These are phyloP conservation scores for Agrenia bidenticulata DNA, from an alignment of 2,888 invertebrate species.

Conservation along the genomic window DNA sequence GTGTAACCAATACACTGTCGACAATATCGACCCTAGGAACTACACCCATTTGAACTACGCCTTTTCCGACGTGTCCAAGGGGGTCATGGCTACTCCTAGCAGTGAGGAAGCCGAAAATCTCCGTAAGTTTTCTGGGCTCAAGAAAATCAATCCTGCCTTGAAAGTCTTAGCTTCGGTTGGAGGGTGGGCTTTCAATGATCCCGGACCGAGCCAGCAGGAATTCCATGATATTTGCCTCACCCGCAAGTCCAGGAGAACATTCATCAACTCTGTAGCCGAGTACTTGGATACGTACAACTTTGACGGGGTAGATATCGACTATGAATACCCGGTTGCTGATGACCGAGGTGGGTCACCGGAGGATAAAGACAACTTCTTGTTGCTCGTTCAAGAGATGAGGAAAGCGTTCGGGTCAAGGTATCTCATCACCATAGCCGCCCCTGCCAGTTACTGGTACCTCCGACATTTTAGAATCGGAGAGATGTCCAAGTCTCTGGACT, in stretches of 20 bases:
- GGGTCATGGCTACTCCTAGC: conserved; percentile 18
- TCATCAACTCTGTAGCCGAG: conserved; percentile 61
- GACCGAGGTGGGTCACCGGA: conserved; percentile 28
- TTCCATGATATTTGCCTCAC: conserved; percentile 20
- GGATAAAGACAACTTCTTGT: conserved; percentile 27
- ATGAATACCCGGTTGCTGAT: conserved; percentile 57
- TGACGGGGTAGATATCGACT: conserved; percentile 77
- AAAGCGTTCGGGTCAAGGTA: conserved; percentile 18
- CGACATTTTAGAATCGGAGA: conserved; percentile 27
- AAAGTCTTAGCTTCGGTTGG: conserved; percentile 27
- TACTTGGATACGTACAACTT: conserved; percentile 62
- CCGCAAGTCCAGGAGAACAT: conserved; percentile 55
- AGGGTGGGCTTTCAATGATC: conserved; percentile 38
- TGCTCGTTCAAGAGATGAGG: conserved; percentile 28
- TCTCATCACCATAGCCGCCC: conserved; percentile 32
- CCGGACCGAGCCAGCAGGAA: conserved; percentile 25
- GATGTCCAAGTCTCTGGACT: conserved; percentile 29
- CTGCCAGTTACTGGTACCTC: conserved; percentile 33
- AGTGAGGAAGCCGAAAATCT: conserved; percentile 13
- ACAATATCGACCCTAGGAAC: conserved; percentile 22
- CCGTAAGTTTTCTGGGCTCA: conserved; percentile 23
- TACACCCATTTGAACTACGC: conserved; percentile 38
- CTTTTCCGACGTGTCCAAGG: conserved; percentile 22
- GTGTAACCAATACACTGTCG: conserved; percentile 26
- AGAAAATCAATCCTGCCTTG: conserved; percentile 23